Base-by-base conservation (phyloP, 2,113 vertebrate genomes). In the Epinephelus lanceolatus region DNA sequence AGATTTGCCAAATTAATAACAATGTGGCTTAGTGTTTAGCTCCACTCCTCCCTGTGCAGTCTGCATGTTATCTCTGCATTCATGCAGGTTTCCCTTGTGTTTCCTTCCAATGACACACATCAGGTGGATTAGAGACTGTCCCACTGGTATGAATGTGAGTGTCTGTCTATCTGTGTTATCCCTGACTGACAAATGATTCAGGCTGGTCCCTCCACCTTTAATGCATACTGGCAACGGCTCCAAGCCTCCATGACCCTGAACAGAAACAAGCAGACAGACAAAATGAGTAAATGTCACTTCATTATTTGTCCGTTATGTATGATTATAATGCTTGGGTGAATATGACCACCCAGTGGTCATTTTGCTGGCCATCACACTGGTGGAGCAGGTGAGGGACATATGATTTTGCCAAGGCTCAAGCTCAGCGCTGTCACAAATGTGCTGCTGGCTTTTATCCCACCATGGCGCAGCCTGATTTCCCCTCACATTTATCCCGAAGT, bases 401-500 rank as follows among this genome's bases (percentile, higher is more conserved):
- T 6, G 27, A 62, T 63, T 78, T 71, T 70, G 25, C 56, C 61
- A 63, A 30, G 40, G 59, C 40, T 62, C 52, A 11, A 10, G 23
- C 21, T 81, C 71, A 76, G 27, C 25, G 14, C 30, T 74, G 59
- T 78, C 80, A 88, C 84, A 80, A 71, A 76, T 76, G 47, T 59
- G 25, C 75, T 71, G 4, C 21, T 0, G 3, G 56, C 59, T 27
- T 85, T 70, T 71, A 60, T 86, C 68, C 70, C 73, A 45, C 60
- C 49, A 19, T 47, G 47, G 45, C 42, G 5, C 8, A 15, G 61
- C 65, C 66, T 68, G 62, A 80, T 86, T 83, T 74, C 49, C 78
- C 61, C 18, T 25, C 66, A n/a, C 65, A 78, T 84, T 78, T 80
- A 76, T 81, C 69, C 78, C 82, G 45, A 76, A 85, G 81, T 78